phyloP scores from a whole-genome alignment of 2,888 invertebrate genomes.

The Ariolimax columbianus region DNA sequence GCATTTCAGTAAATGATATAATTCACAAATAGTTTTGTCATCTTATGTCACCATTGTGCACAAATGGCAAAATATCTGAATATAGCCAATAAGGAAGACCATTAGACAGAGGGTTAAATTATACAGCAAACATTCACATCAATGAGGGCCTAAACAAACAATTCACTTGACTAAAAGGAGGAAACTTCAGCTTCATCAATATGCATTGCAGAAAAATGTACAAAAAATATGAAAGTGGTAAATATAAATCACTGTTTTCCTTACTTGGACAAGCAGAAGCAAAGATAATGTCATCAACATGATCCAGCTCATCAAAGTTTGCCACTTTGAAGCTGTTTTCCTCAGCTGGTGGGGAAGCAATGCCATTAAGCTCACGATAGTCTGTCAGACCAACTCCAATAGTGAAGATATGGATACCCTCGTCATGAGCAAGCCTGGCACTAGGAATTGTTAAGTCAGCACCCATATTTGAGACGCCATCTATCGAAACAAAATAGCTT shows the following conservation, averaged over 20 bases:
- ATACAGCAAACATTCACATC: too few species aligned
- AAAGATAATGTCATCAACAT: constrained; percentile 52
- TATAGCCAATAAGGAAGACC: too few species aligned
- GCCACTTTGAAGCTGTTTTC: constrained; percentile 67
- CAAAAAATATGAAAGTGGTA: too few species aligned
- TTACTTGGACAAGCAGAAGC: constrained; percentile 54
- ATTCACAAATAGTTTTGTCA: too few species aligned
- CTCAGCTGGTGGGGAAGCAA: constrained; percentile 62
- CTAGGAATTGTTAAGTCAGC: constrained; percentile 63
- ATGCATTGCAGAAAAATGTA: too few species aligned
- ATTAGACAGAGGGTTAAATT: neutral
- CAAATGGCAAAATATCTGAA: too few species aligned
- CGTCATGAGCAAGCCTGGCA: constrained; percentile 61
- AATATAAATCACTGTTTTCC: neutral
- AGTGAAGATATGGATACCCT: constrained; percentile 69
- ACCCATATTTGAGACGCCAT: constrained; percentile 73
- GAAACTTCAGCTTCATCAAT: too few species aligned
- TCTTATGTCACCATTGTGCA: too few species aligned
- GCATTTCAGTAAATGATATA: too few species aligned
- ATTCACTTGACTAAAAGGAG: too few species aligned
- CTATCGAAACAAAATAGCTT: constrained; percentile 55
- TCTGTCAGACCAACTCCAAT: constrained; percentile 72
- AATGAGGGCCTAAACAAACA: too few species aligned
- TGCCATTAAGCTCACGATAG: constrained; percentile 68
- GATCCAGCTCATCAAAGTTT: constrained; percentile 65